phyloP scores from a whole-genome alignment of 2,797 vertebrate genomes.

The Enteromius paludinosus region DNA sequence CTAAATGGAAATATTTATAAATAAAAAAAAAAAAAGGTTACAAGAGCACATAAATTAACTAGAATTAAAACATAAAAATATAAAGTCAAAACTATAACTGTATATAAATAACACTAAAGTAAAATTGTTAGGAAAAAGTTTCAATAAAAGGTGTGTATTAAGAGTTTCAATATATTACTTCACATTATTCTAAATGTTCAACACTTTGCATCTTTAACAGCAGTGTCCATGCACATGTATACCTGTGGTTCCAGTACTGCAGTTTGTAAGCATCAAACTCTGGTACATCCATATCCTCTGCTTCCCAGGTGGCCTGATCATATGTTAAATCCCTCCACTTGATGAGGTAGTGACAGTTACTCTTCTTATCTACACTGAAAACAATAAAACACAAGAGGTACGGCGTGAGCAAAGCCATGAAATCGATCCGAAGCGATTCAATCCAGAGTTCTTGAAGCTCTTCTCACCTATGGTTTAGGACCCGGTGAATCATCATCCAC shows the following conservation, averaged over 20 bases:
- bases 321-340: slow-evolving; percentile 94
- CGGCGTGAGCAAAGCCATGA: neutral
- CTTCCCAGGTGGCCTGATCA: slow-evolving; percentile 97
- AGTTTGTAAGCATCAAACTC: slow-evolving; percentile 91
- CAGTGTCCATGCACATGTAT: neutral
- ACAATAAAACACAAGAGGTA: neutral
- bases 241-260: slow-evolving; percentile 98
- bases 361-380: slow-evolving; percentile 91
- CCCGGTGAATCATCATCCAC: slow-evolving; percentile 96
- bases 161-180: neutral
- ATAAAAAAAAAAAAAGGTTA: neutral
- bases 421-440: neutral
- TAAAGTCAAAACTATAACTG: neutral
- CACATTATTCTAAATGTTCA: neutral
- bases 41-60: neutral
- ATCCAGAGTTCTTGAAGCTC: neutral
- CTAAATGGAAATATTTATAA: neutral
- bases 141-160: neutral
- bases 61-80: neutral
- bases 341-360: slow-evolving; percentile 93
- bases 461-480: slow-evolving; percentile 93
- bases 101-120: neutral
- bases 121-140: neutral
- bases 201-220: neutral
- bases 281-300: slow-evolving; percentile 91